phyloP scores from a whole-genome alignment of 1,140 invertebrate genomes.

The Trichogramma pretiosum region DNA sequence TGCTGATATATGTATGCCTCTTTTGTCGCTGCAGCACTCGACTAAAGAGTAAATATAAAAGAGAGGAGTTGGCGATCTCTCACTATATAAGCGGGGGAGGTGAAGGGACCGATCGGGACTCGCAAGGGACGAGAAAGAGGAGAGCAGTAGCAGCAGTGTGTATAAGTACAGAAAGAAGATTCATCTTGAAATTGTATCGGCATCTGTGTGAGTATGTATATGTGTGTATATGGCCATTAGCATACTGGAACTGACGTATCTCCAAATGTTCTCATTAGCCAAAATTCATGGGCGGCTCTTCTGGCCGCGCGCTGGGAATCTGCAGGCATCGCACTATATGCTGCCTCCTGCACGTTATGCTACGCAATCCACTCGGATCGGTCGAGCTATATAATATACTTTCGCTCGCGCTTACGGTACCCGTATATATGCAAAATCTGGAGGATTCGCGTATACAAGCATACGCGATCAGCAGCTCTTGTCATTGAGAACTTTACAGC shows the following conservation, averaged over 20 bases:
- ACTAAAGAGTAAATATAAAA: no score
- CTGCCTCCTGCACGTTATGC: not conserved
- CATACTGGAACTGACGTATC: constrained; percentile 49
- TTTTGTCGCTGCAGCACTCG: no score
- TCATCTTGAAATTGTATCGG: constrained; percentile 49
- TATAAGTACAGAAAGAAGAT: constrained; percentile 29
- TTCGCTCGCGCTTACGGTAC: not conserved
- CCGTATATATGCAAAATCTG: not conserved
- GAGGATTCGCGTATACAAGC: not conserved
- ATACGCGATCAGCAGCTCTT: not conserved
- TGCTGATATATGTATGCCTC: constrained; percentile 42
- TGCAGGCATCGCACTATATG: not conserved
- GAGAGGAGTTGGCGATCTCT: constrained; percentile 29
- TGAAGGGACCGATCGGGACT: constrained; percentile 10
- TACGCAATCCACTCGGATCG: no score
- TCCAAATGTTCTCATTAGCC: constrained; percentile 48
- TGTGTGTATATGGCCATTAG: constrained; percentile 47
- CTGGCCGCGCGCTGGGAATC: constrained; percentile 20
- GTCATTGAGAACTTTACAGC: no score
- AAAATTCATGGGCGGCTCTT: constrained; percentile 47
- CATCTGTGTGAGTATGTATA: constrained; percentile 48
- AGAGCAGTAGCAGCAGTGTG: constrained; percentile 17
- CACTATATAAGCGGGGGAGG: constrained; percentile 33
- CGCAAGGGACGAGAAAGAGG: constrained; percentile 7
- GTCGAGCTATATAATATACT: no score